phyloP scores from a whole-genome alignment of 2,797 vertebrate species.

The Pangasius mekongensis region DNA sequence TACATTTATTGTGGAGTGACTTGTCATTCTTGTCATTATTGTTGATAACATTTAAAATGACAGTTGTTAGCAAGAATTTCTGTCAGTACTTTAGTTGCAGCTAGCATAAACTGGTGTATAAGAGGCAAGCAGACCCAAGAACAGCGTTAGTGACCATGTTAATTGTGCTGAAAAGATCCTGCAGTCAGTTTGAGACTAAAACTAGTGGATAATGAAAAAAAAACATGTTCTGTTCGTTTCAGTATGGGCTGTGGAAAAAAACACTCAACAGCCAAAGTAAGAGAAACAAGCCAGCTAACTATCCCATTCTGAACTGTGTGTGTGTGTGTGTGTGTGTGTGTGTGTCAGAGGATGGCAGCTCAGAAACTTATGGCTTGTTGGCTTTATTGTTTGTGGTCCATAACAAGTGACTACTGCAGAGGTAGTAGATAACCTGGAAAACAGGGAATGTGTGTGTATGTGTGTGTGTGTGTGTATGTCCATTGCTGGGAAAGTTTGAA shows the following conservation, averaged over 20 bases:
- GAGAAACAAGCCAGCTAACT: not conserved
- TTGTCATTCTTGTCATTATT: not conserved
- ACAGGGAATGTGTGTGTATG: not conserved
- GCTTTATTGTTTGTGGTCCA: not conserved
- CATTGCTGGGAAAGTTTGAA: not conserved
- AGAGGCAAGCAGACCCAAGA: not conserved
- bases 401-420: not conserved
- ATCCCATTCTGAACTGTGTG: not conserved
- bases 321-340: not conserved
- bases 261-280: not conserved
- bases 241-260: not conserved
- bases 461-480: not conserved
- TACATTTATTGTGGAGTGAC: not conserved
- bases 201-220: not conserved
- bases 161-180: not conserved
- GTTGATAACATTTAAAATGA: not conserved
- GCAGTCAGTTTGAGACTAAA: not conserved
- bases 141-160: not conserved
- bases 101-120: not conserved
- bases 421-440: not conserved
- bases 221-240: not conserved
- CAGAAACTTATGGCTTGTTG: not conserved
- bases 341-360: not conserved
- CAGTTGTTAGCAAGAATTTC: not conserved
- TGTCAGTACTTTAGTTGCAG: not conserved